phyloP scores from a whole-genome alignment of 2,113 vertebrate genomes.

The Corvus moneduloides region DNA sequence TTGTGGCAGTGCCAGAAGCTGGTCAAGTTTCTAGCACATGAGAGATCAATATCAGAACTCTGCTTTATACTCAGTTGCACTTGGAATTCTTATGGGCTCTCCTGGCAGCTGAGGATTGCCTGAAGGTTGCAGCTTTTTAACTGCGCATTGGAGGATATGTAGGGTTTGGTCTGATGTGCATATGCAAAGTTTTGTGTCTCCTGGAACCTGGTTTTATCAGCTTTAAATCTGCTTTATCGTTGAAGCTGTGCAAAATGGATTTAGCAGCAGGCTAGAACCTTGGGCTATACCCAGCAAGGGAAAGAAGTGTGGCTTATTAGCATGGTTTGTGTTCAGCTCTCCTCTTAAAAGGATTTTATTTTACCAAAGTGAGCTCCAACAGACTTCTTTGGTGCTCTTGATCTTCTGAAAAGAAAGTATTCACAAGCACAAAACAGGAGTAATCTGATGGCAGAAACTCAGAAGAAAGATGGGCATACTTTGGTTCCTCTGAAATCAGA shows the following conservation, averaged over 20 bases:
- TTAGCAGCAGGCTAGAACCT: neutral
- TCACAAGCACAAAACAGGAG: neutral
- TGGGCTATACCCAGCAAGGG: neutral
- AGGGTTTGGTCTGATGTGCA: neutral
- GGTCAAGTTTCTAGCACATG: neutral
- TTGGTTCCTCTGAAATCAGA: neutral
- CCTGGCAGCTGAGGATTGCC: neutral
- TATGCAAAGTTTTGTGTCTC: neutral
- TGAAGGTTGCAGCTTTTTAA: neutral
- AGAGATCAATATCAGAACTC: neutral
- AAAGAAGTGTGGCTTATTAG: neutral
- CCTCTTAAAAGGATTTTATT: neutral
- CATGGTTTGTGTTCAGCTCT: neutral
- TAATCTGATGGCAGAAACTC: neutral
- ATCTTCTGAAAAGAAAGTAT: neutral
- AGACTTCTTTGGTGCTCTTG: neutral
- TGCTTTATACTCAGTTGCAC: neutral
- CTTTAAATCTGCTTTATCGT: neutral
- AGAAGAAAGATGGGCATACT: neutral
- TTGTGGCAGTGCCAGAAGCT: neutral
- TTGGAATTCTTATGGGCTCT: neutral
- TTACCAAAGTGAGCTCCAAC: neutral
- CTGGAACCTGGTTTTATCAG: neutral
- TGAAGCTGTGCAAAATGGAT: neutral
- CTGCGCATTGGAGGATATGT: neutral